Percentiles rank a stretch among this genome's conserved stretches.
phyloP scores from a whole-genome alignment of 2,888 invertebrate species.

The Lycaena phlaeas region DNA sequence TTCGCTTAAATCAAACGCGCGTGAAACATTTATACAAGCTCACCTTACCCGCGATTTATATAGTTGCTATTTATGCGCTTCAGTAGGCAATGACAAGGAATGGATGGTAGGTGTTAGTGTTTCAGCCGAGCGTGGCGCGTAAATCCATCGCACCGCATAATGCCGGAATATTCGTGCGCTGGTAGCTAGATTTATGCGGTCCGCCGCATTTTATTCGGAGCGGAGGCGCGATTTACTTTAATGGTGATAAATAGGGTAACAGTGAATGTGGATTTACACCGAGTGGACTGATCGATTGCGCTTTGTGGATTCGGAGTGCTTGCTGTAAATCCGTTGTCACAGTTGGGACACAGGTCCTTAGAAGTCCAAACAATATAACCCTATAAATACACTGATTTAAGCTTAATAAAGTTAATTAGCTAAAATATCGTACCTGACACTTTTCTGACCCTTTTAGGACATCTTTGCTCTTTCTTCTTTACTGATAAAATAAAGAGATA shows the following conservation, averaged over 20 bases:
- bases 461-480: too few relatives aligned
- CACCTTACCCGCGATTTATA: background rate
- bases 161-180: background rate
- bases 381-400: too few relatives aligned
- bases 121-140: conserved; percentile 11
- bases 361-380: too few relatives aligned
- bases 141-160: background rate
- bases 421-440: too few relatives aligned
- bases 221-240: conserved; percentile 5
- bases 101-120: conserved; percentile 15
- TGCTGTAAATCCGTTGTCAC: too few relatives aligned
- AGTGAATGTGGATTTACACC: too few relatives aligned
- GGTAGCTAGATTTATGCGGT: conserved; percentile 6
- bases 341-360: too few relatives aligned
- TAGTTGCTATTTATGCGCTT: background rate
- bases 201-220: background rate
- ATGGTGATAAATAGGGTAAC: conserved; percentile 2
- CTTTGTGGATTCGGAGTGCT: background rate
- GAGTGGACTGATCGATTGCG: background rate
- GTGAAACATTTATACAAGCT: conserved; percentile 7
- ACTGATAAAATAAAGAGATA: too few relatives aligned
- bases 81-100: conserved; percentile 17
- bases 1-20: conserved; percentile 4
- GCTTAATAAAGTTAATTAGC: too few relatives aligned
- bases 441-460: too few relatives aligned